phyloP scores from a whole-genome alignment of 2,797 vertebrate genomes.

The Halcyon chelicuti region DNA sequence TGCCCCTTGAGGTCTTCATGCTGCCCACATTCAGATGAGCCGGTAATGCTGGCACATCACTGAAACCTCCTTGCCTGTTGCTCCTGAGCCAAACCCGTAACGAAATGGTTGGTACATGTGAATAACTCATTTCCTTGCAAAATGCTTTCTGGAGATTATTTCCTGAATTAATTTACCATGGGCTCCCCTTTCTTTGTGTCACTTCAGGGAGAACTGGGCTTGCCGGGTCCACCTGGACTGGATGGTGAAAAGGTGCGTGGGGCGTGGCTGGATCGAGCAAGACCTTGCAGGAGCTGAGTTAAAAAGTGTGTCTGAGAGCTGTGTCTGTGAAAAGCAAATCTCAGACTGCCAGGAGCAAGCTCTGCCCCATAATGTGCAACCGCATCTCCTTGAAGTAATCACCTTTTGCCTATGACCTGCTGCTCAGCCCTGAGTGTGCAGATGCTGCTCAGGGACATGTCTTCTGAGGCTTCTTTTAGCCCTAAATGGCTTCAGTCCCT shows the following conservation, averaged over 20 bases:
- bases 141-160: not conserved
- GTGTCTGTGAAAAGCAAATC: not conserved
- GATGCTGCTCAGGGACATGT: rapidly evolving
- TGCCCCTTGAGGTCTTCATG: not conserved
- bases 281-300: not conserved
- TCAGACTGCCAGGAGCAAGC: not conserved
- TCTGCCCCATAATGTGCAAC: not conserved
- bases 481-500: not conserved
- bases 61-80: not conserved
- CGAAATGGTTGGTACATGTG: rapidly evolving
- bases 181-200: not conserved
- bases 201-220: slow-evolving; percentile 89
- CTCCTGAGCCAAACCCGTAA: not conserved
- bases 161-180: not conserved
- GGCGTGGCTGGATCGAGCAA: rapidly evolving
- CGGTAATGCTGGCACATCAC: not conserved
- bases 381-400: not conserved
- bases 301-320: not conserved
- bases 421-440: rapidly evolving
- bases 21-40: not conserved
- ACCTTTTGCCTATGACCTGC: not conserved
- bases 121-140: not conserved
- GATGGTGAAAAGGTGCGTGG: slow-evolving; percentile 88
- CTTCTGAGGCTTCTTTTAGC: not conserved
- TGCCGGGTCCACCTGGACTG: slow-evolving; percentile 87